phyloP scores from a whole-genome alignment of 64 coral and sea anemone species.

The Platygyra sinensis region DNA sequence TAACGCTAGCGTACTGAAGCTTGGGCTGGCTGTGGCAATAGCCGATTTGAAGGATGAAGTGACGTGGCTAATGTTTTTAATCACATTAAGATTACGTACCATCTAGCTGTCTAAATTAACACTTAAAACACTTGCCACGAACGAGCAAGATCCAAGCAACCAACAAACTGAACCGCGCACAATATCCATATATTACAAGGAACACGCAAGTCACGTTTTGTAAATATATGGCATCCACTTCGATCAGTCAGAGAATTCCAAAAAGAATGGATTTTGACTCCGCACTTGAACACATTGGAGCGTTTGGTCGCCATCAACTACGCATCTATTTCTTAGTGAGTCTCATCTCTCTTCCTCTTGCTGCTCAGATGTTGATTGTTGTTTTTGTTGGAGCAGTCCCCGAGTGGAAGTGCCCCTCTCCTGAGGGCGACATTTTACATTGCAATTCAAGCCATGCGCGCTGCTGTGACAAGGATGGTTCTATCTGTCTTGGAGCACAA shows the following conservation, averaged over 20 bases:
- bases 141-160: neutral
- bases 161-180: neutral
- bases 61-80: too few species aligned
- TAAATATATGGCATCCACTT: neutral
- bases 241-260: neutral
- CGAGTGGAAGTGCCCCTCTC: slow-evolving; percentile 62
- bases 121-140: too few species aligned
- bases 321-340: slow-evolving; percentile 61
- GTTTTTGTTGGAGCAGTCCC: slow-evolving; percentile 81
- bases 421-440: neutral
- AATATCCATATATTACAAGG: neutral
- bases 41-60: too few species aligned
- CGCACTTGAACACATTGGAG: slow-evolving; percentile 64
- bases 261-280: slow-evolving; percentile 75
- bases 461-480: slow-evolving; percentile 59
- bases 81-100: too few species aligned
- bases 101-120: too few species aligned
- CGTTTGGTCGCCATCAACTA: slow-evolving; percentile 83
- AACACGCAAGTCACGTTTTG: neutral
- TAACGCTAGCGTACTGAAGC: too few species aligned
- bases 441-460: neutral
- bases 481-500: slow-evolving; percentile 60
- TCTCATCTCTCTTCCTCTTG: slow-evolving; percentile 48
- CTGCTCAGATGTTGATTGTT: slow-evolving; percentile 72
- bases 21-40: too few species aligned